Evolutionary conservation across 2,113 vertebrate genomes (phyloP).

Genomic region (Strix uralensis): DNA sequence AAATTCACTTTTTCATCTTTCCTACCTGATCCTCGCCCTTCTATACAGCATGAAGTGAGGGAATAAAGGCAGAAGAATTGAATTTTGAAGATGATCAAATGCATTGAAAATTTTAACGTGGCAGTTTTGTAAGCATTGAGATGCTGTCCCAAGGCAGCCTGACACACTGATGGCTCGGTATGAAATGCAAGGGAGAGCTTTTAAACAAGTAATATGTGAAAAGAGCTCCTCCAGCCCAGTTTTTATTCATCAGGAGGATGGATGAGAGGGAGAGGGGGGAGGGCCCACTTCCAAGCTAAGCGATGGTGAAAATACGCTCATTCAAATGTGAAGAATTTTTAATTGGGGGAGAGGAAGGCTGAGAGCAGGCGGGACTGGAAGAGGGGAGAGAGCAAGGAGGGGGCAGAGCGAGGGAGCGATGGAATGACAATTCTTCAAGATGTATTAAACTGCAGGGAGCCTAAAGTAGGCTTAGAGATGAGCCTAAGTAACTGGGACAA

Average conservation of each 20-base stretch:
- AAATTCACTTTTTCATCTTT: background rate
- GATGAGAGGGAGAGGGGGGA: background rate
- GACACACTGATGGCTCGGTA: background rate
- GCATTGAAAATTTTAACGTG: background rate
- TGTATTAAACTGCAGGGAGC: conserved; percentile 48
- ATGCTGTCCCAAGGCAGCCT: background rate
- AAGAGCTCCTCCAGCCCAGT: background rate
- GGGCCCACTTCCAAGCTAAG: background rate
- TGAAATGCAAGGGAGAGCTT: background rate
- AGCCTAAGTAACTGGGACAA: conserved; percentile 49
- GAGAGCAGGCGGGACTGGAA: background rate
- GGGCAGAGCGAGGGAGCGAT: background rate
- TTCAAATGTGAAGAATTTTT: conserved; percentile 27
- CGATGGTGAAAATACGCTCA: background rate
- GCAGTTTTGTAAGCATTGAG: background rate
- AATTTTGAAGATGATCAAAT: background rate
- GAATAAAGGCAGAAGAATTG: background rate
- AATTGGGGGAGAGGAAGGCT: background rate
- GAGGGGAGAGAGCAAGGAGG: background rate
- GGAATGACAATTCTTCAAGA: conserved; percentile 49
- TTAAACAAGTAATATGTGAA: background rate
- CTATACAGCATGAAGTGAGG: background rate
- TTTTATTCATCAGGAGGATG: background rate
- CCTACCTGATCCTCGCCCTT: background rate
- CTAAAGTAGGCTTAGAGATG: conserved; percentile 64